Base-by-base conservation (phyloP, 1,140 invertebrate genomes). In the Orussus abietinus region DNA sequence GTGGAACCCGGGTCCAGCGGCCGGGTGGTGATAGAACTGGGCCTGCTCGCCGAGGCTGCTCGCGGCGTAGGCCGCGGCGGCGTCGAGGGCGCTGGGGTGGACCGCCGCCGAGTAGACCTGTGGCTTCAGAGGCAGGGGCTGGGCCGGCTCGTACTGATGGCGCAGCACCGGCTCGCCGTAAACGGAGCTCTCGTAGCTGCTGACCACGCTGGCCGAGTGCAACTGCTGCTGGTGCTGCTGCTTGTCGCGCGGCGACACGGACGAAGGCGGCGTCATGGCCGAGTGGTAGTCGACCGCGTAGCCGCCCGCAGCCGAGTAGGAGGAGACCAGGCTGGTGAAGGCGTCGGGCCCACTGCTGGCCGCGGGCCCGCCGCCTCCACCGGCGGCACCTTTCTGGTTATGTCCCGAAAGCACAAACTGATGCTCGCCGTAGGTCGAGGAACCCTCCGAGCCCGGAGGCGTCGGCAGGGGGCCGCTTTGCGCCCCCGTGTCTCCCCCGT, bases 221-320 rank as follows among this genome's bases (percentile, higher is more conserved):
- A 57, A 32, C 14, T 61, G 59, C 6, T 53, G 49, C 10, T 62
- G 59, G 7, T 56, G 38, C 28, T 64, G 61, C 14, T 85, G 83
- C 63, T 90, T 92, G 56, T 94, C 91, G 31, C 90, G 77, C 1
- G 93, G 93, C 5, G 92, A 96, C 0, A 96, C 92, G 2, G 91
- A 95, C 1, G 90, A 91, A 7, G 93, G 92, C 30, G 92, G 93
- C 1, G 92, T 96, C 87, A 96, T 95, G 10, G 92, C 90, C 17
- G 90, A 90, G 59, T 90, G 86, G 57, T 90, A 89, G 57, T 90
- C 88, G 12, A 86, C 79, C 3, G 79, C 79, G 53, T 90, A 90
- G 14, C 78, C 79, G 12, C 80, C 79, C 6, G 67, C 53, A 6
- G 67, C 75, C 34, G 71, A 75, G 25, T 78, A 77, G 0, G 80